Evolutionary conservation across 2,113 vertebrate genomes (phyloP).

Genomic region (Xyliphius kryptos): DNA sequence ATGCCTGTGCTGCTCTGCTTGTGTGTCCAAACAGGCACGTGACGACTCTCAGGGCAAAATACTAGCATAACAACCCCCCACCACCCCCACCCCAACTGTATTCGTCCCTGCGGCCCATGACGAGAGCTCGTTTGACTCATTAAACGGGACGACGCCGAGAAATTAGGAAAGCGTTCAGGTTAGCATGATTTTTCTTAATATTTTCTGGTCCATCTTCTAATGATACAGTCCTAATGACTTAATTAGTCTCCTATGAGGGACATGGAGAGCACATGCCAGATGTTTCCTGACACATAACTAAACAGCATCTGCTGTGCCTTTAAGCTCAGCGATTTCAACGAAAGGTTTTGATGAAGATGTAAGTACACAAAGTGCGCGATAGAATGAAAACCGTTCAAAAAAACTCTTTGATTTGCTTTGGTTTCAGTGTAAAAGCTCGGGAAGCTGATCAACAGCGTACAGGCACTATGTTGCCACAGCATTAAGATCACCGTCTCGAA

Average conservation of each 20-base stretch:
- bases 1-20: background rate
- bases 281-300: conserved; percentile 57
- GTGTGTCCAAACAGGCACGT: background rate
- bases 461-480: too few relatives aligned
- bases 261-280: conserved; percentile 47
- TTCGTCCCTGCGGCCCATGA: conserved; percentile 48
- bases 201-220: conserved; percentile 56
- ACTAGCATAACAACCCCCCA: conserved; percentile 34
- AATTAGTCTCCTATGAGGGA: conserved; percentile 61
- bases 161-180: conserved; percentile 53
- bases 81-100: conserved; percentile 15
- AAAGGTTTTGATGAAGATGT: background rate
- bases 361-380: background rate
- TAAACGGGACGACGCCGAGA: conserved; percentile 56
- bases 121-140: conserved; percentile 56
- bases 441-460: too few relatives aligned
- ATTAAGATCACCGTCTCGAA: too few relatives aligned
- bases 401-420: too few relatives aligned
- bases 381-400: background rate
- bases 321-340: conserved; percentile 19
- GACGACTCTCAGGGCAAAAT: conserved; percentile 1
- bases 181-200: conserved; percentile 49
- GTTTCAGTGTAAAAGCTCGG: too few relatives aligned
- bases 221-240: conserved; percentile 56
- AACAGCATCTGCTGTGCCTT: conserved; percentile 45